Conservation (phyloP, 2,888 invertebrate species). For the Sinhomidia bicolor region DNA sequence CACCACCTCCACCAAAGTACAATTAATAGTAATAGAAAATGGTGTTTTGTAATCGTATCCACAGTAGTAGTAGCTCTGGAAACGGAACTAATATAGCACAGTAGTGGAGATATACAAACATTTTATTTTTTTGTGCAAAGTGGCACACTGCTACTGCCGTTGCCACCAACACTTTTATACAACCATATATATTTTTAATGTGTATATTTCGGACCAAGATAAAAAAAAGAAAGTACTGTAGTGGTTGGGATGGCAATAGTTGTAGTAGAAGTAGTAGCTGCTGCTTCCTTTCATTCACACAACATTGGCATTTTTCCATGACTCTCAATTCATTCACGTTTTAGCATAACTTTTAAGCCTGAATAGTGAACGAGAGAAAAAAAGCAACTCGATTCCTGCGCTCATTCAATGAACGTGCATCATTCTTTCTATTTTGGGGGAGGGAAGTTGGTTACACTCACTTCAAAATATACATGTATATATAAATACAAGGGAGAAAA, state of each 20-base stretch:
- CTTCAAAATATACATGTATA: not conserved
- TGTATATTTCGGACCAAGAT: no score
- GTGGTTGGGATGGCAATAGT: not conserved
- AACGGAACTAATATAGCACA: not conserved
- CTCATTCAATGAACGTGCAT: constrained; percentile 57
- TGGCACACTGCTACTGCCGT: not conserved
- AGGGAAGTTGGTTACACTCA: constrained; percentile 11
- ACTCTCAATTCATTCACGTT: constrained; percentile 61
- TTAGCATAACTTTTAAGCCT: constrained; percentile 62
- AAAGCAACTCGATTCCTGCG: constrained; percentile 17
- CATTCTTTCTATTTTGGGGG: constrained; percentile 1
- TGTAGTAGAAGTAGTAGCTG: no score
- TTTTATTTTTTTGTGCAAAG: not conserved
- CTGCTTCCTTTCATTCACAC: constrained; percentile 42
- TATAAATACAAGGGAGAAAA: not conserved
- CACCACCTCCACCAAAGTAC: no score
- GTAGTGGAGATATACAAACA: not conserved
- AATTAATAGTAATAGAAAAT: constrained; percentile 37
- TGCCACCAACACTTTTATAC: not conserved
- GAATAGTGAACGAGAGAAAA: constrained; percentile 32
- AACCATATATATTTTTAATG: no score
- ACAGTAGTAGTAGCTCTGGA: no score
- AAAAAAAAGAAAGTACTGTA: not conserved
- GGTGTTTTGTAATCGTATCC: no score
- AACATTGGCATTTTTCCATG: constrained; percentile 72